phyloP scores from a whole-genome alignment of 2,113 vertebrate genomes.

The Macrotis lagotis region DNA sequence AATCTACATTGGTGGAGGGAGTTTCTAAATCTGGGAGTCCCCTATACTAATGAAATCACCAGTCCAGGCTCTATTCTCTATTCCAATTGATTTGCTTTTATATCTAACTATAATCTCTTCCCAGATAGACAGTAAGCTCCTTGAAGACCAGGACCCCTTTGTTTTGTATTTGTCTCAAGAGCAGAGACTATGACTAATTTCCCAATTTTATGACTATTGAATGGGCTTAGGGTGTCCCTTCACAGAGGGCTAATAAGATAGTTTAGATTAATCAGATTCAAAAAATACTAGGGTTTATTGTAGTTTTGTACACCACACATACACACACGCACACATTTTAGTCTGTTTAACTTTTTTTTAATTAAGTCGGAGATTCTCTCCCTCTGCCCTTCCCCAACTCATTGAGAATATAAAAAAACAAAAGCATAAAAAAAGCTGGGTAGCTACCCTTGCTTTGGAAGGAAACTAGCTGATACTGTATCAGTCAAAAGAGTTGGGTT shows the following conservation, averaged over 20 bases:
- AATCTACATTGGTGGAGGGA: neutral
- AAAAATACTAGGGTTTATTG: neutral
- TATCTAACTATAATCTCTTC: no score
- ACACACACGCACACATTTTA: no score
- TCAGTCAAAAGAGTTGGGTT: neutral
- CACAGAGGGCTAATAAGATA: neutral
- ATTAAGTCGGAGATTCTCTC: neutral
- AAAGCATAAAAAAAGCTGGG: neutral
- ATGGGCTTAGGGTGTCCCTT: neutral
- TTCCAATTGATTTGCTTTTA: neutral
- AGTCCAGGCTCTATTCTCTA: neutral
- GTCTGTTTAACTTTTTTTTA: neutral
- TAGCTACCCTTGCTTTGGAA: neutral
- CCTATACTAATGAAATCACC: neutral
- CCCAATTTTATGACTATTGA: neutral
- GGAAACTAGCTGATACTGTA: neutral
- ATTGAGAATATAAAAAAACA: neutral
- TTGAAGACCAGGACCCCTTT: neutral
- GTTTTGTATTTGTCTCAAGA: neutral
- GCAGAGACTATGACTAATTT: neutral
- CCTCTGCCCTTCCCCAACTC: neutral
- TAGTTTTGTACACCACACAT: no score
- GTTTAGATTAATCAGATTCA: neutral
- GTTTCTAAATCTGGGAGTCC: neutral
- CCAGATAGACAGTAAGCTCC: neutral